Base-by-base conservation (phyloP, 2,797 vertebrate species). In the Sebastes itinus region DNA sequence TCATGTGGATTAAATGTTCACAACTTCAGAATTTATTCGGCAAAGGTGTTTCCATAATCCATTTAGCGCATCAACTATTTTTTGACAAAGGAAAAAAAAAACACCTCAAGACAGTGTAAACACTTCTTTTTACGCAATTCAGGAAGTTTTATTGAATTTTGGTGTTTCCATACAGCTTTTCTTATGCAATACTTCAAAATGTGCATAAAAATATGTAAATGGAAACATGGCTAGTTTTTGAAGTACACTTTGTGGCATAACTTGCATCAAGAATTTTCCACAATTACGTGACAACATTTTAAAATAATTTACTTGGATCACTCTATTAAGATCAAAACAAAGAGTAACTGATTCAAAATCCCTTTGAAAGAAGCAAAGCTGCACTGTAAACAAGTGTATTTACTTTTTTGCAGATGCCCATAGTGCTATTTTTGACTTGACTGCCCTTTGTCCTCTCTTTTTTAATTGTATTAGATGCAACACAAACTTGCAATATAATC, bases 1-100 rank as follows among this genome's bases (percentile, higher is more conserved):
- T 49, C 46, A 49, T 49, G 49, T 52, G 49, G 8, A 0, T 52
- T n/a, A 52, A 0, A 52, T 52, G 49, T 52, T 52, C 2, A 0
- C 18, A n/a, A 52, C 4, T n/a, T 52, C 20, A 4, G 20, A 52
- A 52, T n/a, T 8, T 52, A 52, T 52, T n/a, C 20, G 2, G 8
- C 18, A 10, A n/a, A 52, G 20, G 20, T 7, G 20, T 52, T 52
- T 52, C 49, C 20, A n/a, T 52, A 52, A 52, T n/a, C 49, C 49
- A 52, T 52, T n/a, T 52, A 52, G 49, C 20, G 3, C 20, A 20
- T 52, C 49, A 52, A n/a, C 20, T n/a, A 10, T n/a, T 49, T 49
- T 0, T 49, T 49, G 7, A 49, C 6, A 20, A 18, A 20, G 46
- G 46, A 0, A 49, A 49, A 18, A 38, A 42, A 42, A 49, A 46